Conservation (phyloP, 2,888 invertebrate species). For the Aphidoletes aphidimyza region DNA sequence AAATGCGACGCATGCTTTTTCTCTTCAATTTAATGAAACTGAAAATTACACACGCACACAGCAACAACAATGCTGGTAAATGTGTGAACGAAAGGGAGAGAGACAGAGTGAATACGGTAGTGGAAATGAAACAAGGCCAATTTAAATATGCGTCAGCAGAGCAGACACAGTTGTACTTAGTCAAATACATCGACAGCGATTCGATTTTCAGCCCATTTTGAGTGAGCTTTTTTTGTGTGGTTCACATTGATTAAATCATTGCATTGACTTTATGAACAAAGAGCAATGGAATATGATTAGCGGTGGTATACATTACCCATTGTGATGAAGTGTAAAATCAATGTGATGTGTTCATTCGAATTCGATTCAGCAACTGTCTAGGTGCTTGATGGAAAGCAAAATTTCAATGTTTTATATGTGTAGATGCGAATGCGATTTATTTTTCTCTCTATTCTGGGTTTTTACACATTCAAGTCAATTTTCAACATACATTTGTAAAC, state of each 20-base stretch:
- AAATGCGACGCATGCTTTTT: slow-evolving; percentile 35
- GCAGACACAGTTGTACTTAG: too few species aligned
- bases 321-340: too few species aligned
- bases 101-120: background rate
- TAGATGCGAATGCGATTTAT: too few species aligned
- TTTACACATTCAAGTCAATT: too few species aligned
- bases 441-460: too few species aligned
- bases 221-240: background rate
- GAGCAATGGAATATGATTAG: slow-evolving; percentile 17
- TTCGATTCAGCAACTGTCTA: too few species aligned
- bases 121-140: slow-evolving; percentile 1
- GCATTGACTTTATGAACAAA: slow-evolving; percentile 26
- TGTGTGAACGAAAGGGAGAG: background rate
- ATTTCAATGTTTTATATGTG: too few species aligned
- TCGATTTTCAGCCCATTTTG: background rate
- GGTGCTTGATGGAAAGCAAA: too few species aligned
- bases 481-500: slow-evolving; percentile 59
- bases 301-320: background rate
- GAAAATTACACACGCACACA: background rate
- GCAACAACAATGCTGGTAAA: background rate
- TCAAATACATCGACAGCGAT: too few species aligned
- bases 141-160: too few species aligned
- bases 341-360: too few species aligned
- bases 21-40: slow-evolving; percentile 1
- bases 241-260: slow-evolving; percentile 1